These are phyloP conservation scores for Saturnia pavonia DNA, from an alignment of 2,888 invertebrate species.

Conservation along the genomic window DNA sequence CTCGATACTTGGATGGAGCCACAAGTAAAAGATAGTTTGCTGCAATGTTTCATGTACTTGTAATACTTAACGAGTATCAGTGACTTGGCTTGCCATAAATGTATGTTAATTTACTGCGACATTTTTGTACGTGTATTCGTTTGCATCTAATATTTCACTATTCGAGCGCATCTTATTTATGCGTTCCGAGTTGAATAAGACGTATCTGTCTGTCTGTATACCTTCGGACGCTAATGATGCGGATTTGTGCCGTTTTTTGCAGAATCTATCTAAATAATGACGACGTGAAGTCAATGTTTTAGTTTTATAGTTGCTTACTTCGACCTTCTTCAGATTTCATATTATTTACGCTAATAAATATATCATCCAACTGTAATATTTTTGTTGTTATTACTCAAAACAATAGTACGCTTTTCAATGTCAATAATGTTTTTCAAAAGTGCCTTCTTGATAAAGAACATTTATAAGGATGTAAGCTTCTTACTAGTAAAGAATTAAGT, in stretches of 20 bases:
- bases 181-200: constrained; percentile 60
- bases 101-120: constrained; percentile 67
- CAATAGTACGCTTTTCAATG: background rate
- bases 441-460: too few species aligned
- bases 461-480: too few species aligned
- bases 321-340: background rate
- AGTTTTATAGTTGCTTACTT: constrained; percentile 38
- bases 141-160: constrained; percentile 77
- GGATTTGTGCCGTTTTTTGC: constrained; percentile 65
- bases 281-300: constrained; percentile 52
- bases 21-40: background rate
- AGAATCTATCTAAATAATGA: constrained; percentile 60
- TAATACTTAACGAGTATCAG: background rate
- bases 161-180: constrained; percentile 68
- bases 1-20: background rate
- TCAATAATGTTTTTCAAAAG: too few species aligned
- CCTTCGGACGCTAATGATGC: constrained; percentile 74
- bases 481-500: too few species aligned
- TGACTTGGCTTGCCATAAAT: constrained; percentile 52
- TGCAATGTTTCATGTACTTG: background rate
- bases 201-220: constrained; percentile 61
- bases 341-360: background rate
- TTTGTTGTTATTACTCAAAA: background rate
- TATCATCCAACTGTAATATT: background rate
- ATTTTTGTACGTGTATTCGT: constrained; percentile 74